A percentile compares a stretch with the other conserved stretches of the same genome.
Evolutionary conservation across 2,888 invertebrate species (phyloP).

Genomic region (Scrobipalpa costella): DNA sequence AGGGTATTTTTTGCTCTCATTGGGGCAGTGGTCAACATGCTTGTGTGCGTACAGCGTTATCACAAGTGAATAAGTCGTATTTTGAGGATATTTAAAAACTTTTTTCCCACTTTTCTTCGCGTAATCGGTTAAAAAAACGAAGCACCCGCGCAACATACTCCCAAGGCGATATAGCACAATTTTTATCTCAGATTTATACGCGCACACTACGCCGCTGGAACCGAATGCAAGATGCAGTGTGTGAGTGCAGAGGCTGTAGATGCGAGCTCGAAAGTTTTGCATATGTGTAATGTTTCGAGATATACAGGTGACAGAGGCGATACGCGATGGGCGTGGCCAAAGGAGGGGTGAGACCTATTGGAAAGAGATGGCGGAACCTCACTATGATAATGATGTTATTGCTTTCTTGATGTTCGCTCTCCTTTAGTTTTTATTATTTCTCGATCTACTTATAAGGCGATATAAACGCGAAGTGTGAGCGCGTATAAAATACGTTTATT

Average conservation of each 20-base stretch:
- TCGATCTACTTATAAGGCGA: slow-evolving; percentile 80
- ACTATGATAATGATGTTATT: slow-evolving; percentile 82
- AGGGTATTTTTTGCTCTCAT: no score
- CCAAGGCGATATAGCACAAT: slow-evolving; percentile 71
- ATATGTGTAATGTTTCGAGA: slow-evolving; percentile 81
- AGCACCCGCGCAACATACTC: slow-evolving; percentile 44
- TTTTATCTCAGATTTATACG: slow-evolving; percentile 80
- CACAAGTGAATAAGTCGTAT: no score
- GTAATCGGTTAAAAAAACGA: slow-evolving; percentile 1
- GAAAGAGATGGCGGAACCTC: slow-evolving; percentile 77
- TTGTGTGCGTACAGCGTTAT: no score
- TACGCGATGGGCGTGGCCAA: slow-evolving; percentile 76
- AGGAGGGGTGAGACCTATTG: slow-evolving; percentile 76
- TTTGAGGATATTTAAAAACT: not conserved
- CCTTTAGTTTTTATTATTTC: slow-evolving; percentile 79
- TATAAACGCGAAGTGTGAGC: slow-evolving; percentile 78
- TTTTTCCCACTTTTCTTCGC: not conserved
- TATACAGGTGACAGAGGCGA: slow-evolving; percentile 80
- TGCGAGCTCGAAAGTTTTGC: slow-evolving; percentile 78
- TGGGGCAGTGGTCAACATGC: no score
- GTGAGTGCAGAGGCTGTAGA: slow-evolving; percentile 54
- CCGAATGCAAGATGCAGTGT: slow-evolving; percentile 37
- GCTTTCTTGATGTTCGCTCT: slow-evolving; percentile 79
- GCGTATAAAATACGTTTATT: slow-evolving; percentile 78
- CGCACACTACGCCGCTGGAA: slow-evolving; percentile 47